Evolutionary conservation across 2,113 vertebrate genomes (phyloP).

Genomic region (Sebastes fasciatus): DNA sequence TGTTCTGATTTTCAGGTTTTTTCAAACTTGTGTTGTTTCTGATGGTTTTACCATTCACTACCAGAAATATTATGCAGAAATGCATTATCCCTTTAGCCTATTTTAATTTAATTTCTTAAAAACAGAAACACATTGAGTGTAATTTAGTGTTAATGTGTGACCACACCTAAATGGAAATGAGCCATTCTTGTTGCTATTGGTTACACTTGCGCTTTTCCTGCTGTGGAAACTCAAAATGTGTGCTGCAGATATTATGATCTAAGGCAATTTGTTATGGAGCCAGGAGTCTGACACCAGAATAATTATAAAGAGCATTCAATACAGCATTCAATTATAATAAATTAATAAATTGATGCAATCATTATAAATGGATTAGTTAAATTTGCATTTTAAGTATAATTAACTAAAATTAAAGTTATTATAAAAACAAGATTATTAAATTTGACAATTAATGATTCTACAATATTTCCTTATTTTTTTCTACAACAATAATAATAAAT

Average conservation of each 20-base stretch:
- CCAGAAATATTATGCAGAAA: neutral
- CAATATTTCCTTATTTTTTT: neutral
- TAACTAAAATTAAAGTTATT: no score
- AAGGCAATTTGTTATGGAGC: neutral
- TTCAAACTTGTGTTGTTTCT: neutral
- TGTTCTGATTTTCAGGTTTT: neutral
- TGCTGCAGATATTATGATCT: neutral
- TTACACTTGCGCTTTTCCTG: no score
- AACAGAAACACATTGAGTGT: no score
- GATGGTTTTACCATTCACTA: neutral
- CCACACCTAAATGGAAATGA: neutral
- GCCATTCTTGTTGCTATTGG: neutral
- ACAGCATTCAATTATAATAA: neutral
- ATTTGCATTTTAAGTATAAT: no score
- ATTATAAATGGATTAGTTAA: no score
- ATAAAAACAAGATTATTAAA: no score
- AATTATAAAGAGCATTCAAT: neutral
- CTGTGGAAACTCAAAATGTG: neutral
- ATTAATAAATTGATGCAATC: no score
- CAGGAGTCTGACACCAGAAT: neutral
- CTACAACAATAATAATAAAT: neutral
- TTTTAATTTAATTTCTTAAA: neutral
- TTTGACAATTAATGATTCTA: no score
- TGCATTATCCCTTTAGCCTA: neutral
- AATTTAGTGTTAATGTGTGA: neutral